A percentile compares a stretch with the other conserved stretches of the same genome.
phyloP scores from a whole-genome alignment of 37 sponge, comb jelly and placozoan genomes.

The Haliclona indistincta region DNA sequence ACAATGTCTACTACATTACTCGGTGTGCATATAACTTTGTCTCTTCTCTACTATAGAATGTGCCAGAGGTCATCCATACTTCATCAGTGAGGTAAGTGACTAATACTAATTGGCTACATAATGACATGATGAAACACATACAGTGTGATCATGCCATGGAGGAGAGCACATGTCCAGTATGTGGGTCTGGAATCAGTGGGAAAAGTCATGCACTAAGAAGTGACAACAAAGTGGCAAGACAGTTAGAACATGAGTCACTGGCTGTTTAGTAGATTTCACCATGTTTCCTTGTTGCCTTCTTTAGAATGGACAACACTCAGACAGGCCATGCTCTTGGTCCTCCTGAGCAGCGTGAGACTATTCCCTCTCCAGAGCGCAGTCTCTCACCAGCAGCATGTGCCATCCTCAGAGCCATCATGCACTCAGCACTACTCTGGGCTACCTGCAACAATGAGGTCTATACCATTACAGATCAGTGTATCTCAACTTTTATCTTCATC shows the following conservation, averaged over 20 bases:
- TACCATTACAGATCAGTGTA: too few relatives aligned
- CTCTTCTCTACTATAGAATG: constrained; percentile 37
- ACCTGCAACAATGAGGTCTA: constrained; percentile 29
- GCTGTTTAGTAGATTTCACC: too few relatives aligned
- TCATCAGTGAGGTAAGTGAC: constrained; percentile 55
- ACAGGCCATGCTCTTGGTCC: constrained; percentile 56
- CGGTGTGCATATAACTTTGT: not conserved
- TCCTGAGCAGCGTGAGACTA: constrained; percentile 22
- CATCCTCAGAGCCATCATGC: constrained; percentile 59
- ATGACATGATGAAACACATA: not conserved
- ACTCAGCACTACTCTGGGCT: constrained; percentile 52
- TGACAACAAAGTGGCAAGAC: constrained; percentile 44
- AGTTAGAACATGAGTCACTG: constrained; percentile 55
- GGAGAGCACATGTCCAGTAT: constrained; percentile 25
- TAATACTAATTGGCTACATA: not conserved
- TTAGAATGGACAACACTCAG: constrained; percentile 48
- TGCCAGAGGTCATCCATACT: constrained; percentile 76
- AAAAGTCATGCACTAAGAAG: constrained; percentile 13
- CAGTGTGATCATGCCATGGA: constrained; percentile 53
- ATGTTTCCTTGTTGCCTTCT: too few relatives aligned
- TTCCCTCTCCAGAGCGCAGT: constrained; percentile 43
- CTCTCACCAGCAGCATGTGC: constrained; percentile 50
- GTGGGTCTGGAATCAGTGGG: constrained; percentile 54
- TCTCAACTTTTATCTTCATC: too few relatives aligned
- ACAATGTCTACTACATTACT: not conserved